Evolutionary conservation across 1,140 invertebrate species (phyloP).

Genomic region (Trichomalopsis sarcophagae): DNA sequence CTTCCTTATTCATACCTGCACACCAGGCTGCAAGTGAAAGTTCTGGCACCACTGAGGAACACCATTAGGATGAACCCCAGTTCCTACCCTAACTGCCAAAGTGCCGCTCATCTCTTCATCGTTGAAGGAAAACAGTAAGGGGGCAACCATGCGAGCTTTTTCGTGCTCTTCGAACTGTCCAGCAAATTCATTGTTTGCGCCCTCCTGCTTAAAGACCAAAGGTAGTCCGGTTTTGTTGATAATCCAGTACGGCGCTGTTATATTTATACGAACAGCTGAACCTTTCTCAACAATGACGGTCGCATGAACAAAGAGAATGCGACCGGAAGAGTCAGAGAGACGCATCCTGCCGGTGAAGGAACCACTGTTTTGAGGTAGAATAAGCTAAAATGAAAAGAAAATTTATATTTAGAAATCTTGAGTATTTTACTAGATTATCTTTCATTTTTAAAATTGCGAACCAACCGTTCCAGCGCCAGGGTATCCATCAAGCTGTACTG

Average conservation of each 20-base stretch:
- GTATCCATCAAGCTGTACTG: conserved; percentile 89
- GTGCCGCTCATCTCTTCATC: conserved; percentile 86
- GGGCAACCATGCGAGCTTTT: conserved; percentile 91
- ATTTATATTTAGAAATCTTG: background rate
- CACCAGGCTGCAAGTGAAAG: conserved; percentile 87
- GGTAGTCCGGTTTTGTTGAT: conserved; percentile 96
- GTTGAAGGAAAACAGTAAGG: conserved; percentile 95
- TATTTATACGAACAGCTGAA: conserved; percentile 80
- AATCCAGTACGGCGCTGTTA: conserved; percentile 95
- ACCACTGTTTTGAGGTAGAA: conserved; percentile 70
- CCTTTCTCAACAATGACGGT: conserved; percentile 75
- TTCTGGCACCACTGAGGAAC: conserved; percentile 87
- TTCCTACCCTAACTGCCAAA: conserved; percentile 82
- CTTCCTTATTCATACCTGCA: conserved; percentile 74
- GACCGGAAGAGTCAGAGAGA: conserved; percentile 82
- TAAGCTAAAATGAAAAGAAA: conserved; percentile 58
- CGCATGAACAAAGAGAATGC: conserved; percentile 85
- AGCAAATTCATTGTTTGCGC: conserved; percentile 84
- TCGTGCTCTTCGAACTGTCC: conserved; percentile 98
- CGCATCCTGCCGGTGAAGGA: conserved; percentile 76
- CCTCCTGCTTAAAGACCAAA: conserved; percentile 95
- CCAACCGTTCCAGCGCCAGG: conserved; percentile 79
- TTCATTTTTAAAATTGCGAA: conserved; percentile 43
- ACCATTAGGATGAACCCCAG: conserved; percentile 79
- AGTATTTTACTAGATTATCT: background rate